A percentile compares a stretch with the other conserved stretches of the same genome.
Evolutionary conservation across 1,140 invertebrate species (phyloP).

Genomic region (Tigriopus japonicus): DNA sequence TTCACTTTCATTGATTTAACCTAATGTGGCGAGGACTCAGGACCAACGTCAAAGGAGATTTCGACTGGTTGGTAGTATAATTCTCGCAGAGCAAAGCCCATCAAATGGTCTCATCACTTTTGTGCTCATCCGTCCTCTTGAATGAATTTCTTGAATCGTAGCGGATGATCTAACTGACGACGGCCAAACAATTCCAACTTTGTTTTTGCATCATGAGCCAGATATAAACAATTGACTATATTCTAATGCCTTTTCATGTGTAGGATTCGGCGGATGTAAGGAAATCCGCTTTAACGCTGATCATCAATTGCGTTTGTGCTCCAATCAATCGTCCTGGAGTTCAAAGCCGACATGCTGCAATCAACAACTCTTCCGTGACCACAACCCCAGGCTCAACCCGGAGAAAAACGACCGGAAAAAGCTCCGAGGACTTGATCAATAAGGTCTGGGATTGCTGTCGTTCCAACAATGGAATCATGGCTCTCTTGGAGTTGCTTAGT

Average conservation of each 20-base stretch:
- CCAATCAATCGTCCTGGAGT: conserved; percentile 30
- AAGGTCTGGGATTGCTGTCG: conserved; percentile 82
- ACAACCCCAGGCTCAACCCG: neutral
- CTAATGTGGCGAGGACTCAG: no score
- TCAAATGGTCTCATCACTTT: no score
- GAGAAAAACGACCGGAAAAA: conserved; percentile 31
- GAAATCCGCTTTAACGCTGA: conserved; percentile 62
- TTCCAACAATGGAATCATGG: conserved; percentile 90
- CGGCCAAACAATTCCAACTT: no score
- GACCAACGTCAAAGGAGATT: no score
- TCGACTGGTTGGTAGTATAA: no score
- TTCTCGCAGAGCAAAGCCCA: no score
- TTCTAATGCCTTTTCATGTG: no score
- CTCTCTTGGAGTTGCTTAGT: conserved; percentile 52
- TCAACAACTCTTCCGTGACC: conserved; percentile 2
- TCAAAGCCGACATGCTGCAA: neutral
- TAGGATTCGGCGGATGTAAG: conserved; percentile 65
- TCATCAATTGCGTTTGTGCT: conserved; percentile 83
- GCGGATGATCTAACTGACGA: no score
- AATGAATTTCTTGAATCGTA: no score
- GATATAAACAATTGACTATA: neutral
- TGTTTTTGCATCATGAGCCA: no score
- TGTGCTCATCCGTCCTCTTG: no score
- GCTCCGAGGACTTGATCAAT: conserved; percentile 62
- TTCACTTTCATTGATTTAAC: no score